phyloP scores from a whole-genome alignment of 2,797 vertebrate genomes.

The Myotis daubentonii region DNA sequence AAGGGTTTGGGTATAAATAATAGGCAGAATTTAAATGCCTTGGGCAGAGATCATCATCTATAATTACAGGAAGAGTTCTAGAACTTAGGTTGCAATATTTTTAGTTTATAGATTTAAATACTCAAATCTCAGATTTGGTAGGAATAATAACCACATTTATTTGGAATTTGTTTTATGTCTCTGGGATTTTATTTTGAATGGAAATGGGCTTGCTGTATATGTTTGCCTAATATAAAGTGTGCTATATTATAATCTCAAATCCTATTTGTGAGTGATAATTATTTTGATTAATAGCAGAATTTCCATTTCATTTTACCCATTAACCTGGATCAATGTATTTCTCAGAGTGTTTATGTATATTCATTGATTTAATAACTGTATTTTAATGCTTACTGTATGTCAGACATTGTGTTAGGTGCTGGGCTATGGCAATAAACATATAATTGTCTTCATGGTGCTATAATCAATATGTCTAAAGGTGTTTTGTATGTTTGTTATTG shows the following conservation, averaged over 20 bases:
- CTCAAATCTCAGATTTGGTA: neutral
- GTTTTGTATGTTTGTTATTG: neutral
- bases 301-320: slow-evolving; percentile 22
- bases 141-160: neutral
- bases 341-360: neutral
- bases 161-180: neutral
- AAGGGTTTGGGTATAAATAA: neutral
- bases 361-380: slow-evolving; percentile 21
- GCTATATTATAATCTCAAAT: neutral
- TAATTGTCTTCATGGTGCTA: neutral
- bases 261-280: neutral
- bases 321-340: neutral
- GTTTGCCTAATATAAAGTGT: neutral
- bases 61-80: neutral
- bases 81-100: neutral
- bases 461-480: neutral
- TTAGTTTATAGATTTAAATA: neutral
- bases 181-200: neutral
- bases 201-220: neutral
- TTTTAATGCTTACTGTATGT: neutral
- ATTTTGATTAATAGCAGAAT: neutral
- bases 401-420: neutral
- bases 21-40: neutral
- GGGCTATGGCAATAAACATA: neutral
- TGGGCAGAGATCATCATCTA: neutral